Conservation (phyloP, 2,888 invertebrate species). For the Argyra leucocephala region DNA sequence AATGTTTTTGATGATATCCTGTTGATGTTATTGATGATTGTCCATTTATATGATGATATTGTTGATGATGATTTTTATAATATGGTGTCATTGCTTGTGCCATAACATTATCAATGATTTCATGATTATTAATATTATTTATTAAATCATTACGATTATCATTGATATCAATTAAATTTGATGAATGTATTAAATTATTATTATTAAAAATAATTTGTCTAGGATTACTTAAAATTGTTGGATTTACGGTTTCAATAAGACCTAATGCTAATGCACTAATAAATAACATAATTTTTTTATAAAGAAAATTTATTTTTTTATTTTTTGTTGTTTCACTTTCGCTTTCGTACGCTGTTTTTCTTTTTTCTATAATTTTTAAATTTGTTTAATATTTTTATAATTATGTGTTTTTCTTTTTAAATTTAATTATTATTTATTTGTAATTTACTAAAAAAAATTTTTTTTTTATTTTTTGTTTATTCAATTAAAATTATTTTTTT, state of each 20-base stretch:
- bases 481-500: neutral
- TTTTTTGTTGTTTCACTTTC: too few relatives aligned
- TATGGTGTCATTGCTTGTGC: neutral
- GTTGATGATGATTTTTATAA: conserved; percentile 5
- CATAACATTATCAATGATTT: neutral
- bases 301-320: neutral
- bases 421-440: too few relatives aligned
- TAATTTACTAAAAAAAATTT: too few relatives aligned
- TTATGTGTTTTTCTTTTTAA: too few relatives aligned
- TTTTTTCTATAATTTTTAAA: too few relatives aligned
- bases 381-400: too few relatives aligned
- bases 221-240: conserved; percentile 19
- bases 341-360: too few relatives aligned
- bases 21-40: neutral
- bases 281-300: conserved; percentile 27
- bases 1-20: neutral
- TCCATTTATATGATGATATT: neutral
- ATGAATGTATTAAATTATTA: neutral
- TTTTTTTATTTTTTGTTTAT: neutral
- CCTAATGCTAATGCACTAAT: conserved; percentile 35
- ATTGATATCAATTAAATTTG: neutral
- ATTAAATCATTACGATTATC: neutral
- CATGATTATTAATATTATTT: neutral
- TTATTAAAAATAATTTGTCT: neutral
- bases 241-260: conserved; percentile 31